These are phyloP conservation scores for Clarias pachynema DNA, from an alignment of 2,797 vertebrate genomes.

Conservation along the genomic window DNA sequence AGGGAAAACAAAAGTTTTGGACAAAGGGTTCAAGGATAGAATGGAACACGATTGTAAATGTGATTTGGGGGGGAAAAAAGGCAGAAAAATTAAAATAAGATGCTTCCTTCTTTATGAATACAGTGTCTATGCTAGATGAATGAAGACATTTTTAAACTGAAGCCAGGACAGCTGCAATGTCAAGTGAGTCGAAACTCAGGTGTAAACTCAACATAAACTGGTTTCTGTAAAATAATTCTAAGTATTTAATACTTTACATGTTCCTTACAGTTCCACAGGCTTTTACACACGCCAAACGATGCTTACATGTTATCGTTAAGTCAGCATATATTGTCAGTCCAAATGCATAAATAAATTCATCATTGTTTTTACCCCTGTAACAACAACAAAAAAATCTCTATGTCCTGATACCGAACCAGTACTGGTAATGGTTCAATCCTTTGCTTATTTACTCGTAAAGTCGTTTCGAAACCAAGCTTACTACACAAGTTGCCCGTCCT, in stretches of 20 bases:
- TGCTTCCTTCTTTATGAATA: not conserved
- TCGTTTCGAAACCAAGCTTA: no score
- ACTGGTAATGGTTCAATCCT: no score
- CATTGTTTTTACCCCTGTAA: not conserved
- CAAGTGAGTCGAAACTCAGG: not conserved
- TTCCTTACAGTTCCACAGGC: not conserved
- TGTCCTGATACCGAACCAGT: no score
- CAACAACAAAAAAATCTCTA: no score
- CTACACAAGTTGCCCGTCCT: no score
- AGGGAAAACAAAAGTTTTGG: not conserved
- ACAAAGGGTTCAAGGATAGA: not conserved
- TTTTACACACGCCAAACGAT: not conserved
- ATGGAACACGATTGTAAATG: not conserved
- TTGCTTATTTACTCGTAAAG: no score
- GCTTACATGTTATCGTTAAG: not conserved
- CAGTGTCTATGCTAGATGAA: not conserved
- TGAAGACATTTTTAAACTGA: no score
- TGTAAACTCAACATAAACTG: not conserved
- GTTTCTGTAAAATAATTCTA: no score
- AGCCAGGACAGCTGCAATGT: not conserved
- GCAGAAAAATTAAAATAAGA: not conserved
- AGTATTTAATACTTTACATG: no score
- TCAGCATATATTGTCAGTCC: not conserved
- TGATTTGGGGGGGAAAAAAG: not conserved
- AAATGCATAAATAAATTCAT: not conserved